Evolutionary conservation across 1,140 invertebrate species (phyloP).

Genomic region (Cyclargus thomasi): DNA sequence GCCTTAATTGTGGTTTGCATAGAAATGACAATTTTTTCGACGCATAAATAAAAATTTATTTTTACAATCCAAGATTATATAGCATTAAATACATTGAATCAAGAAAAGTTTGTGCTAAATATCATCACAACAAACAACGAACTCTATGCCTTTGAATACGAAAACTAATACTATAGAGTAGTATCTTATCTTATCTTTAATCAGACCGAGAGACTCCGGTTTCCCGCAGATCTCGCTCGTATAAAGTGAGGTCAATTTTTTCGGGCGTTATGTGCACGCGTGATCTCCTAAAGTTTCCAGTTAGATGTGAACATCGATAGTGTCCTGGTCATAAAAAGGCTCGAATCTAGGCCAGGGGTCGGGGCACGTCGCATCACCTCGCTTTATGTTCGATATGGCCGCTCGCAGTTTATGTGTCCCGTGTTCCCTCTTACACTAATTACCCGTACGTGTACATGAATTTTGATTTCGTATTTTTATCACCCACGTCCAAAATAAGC

Average conservation of each 20-base stretch:
- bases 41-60: no score
- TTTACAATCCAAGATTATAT: no score
- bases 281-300: constrained; percentile 60
- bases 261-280: constrained; percentile 35
- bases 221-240: neutral
- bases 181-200: neutral
- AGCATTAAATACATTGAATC: no score
- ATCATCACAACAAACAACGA: no score
- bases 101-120: no score
- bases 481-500: neutral
- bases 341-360: constrained; percentile 56
- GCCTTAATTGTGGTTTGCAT: no score
- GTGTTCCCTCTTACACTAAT: constrained; percentile 32
- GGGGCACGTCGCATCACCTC: constrained; percentile 53
- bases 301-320: constrained; percentile 64
- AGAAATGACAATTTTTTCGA: no score
- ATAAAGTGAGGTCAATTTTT: constrained; percentile 44
- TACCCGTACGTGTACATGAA: constrained; percentile 21
- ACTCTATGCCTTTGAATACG: neutral
- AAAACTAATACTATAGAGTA: neutral
- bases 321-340: constrained; percentile 64
- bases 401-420: constrained; percentile 34
- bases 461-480: constrained; percentile 1
- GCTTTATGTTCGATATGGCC: constrained; percentile 48
- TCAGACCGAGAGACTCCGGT: neutral